phyloP scores from a whole-genome alignment of 1,140 invertebrate species.

The Lamellibrachia luymesi region DNA sequence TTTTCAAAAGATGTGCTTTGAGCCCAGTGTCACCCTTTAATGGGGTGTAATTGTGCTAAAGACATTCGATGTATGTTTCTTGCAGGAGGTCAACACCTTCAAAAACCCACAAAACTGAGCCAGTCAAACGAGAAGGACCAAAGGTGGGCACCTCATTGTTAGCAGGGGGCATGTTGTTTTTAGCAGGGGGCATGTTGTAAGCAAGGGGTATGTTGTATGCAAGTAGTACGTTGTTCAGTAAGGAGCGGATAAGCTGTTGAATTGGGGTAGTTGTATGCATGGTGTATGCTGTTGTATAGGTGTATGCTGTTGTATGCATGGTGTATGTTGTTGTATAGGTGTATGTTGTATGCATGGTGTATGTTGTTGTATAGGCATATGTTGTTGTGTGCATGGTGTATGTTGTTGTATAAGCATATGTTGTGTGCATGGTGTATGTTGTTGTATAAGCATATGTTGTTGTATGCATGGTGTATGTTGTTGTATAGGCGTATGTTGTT shows the following conservation, averaged over 20 bases:
- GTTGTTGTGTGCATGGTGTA: not conserved
- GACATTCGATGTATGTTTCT: not conserved
- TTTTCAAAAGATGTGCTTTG: too few relatives aligned
- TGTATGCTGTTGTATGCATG: not conserved
- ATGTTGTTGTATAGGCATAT: not conserved
- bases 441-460: not conserved
- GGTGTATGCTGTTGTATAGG: not conserved
- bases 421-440: not conserved
- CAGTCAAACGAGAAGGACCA: slow-evolving; percentile 59
- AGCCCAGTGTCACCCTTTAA: not conserved
- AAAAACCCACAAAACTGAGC: slow-evolving; percentile 35
- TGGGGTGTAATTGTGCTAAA: not conserved
- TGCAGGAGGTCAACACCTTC: not conserved
- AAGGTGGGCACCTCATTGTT: slow-evolving; percentile 53
- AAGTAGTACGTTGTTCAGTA: not conserved
- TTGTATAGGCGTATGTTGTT: not conserved
- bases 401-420: not conserved
- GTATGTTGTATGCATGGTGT: not conserved
- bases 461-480: not conserved
- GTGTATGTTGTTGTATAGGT: not conserved
- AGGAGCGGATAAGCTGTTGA: not conserved
- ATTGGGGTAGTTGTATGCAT: not conserved
- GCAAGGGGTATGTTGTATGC: not conserved
- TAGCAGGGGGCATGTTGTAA: not conserved
- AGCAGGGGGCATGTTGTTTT: not conserved